phyloP scores from a whole-genome alignment of 37 sponge, comb jelly and placozoan species.

The Chondrosia reniformis region DNA sequence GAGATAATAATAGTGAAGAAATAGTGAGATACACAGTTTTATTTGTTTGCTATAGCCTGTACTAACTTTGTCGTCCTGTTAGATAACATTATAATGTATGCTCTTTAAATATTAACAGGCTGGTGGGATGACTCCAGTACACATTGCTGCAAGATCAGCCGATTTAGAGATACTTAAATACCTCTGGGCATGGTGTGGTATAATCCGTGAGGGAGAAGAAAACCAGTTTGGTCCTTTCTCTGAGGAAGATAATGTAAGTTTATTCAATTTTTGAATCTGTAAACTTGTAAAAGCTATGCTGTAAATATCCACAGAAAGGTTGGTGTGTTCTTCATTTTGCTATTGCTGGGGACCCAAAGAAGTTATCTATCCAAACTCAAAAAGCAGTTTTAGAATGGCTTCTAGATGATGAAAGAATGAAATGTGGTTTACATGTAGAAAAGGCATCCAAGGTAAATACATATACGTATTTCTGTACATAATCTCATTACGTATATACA shows the following conservation, averaged over 20 bases:
- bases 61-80: not conserved
- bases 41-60: not conserved
- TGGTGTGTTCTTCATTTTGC: too few relatives aligned
- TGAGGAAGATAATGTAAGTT: not conserved
- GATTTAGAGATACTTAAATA: not conserved
- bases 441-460: too few relatives aligned
- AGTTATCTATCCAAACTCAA: too few relatives aligned
- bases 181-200: constrained; percentile 13
- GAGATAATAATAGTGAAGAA: not conserved
- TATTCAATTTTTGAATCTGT: too few relatives aligned
- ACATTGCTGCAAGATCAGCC: constrained; percentile 13
- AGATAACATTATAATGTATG: not conserved
- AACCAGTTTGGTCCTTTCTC: not conserved
- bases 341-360: too few relatives aligned
- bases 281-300: too few relatives aligned
- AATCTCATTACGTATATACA: too few relatives aligned
- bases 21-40: not conserved
- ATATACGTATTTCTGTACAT: too few relatives aligned
- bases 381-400: too few relatives aligned
- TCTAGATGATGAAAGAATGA: too few relatives aligned
- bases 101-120: not conserved
- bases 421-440: too few relatives aligned
- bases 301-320: too few relatives aligned
- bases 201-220: not conserved
- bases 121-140: constrained; percentile 5